Evolutionary conservation across 2,113 vertebrate species (phyloP).

Genomic region (Podarcis cretensis): DNA sequence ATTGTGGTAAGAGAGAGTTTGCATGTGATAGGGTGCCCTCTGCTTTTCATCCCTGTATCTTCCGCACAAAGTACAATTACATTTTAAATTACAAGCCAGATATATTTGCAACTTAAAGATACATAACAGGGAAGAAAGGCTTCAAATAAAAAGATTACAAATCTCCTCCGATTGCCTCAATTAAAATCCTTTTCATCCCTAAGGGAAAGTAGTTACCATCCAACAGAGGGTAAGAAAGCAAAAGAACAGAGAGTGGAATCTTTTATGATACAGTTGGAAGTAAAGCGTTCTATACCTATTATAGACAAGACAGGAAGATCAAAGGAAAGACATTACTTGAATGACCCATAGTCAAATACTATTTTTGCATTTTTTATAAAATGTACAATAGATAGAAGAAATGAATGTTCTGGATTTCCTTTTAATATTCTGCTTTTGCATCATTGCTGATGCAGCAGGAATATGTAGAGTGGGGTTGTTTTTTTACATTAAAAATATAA

Average conservation of each 20-base stretch:
- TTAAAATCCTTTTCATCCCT: slow-evolving; percentile 83
- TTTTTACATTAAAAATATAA: slow-evolving; percentile 63
- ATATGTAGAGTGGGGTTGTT: slow-evolving; percentile 41
- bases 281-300: slow-evolving; percentile 50
- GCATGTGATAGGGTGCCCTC: slow-evolving; percentile 80
- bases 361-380: slow-evolving; percentile 33
- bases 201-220: slow-evolving; percentile 44
- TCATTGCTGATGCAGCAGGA: slow-evolving; percentile 37
- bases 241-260: slow-evolving; percentile 46
- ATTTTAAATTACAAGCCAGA: slow-evolving; percentile 75
- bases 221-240: slow-evolving; percentile 46
- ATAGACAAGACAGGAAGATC: slow-evolving; percentile 57
- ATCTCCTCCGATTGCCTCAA: slow-evolving; percentile 76
- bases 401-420: neutral
- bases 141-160: slow-evolving; percentile 68
- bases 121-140: slow-evolving; percentile 67
- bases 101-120: slow-evolving; percentile 73
- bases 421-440: slow-evolving; percentile 39
- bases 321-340: slow-evolving; percentile 60
- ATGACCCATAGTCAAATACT: slow-evolving; percentile 32
- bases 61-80: slow-evolving; percentile 75
- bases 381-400: neutral
- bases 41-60: slow-evolving; percentile 82
- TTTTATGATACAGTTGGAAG: slow-evolving; percentile 48
- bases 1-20: slow-evolving; percentile 70